phyloP scores from a whole-genome alignment of 1,140 invertebrate species.

The Meteorus sp. region DNA sequence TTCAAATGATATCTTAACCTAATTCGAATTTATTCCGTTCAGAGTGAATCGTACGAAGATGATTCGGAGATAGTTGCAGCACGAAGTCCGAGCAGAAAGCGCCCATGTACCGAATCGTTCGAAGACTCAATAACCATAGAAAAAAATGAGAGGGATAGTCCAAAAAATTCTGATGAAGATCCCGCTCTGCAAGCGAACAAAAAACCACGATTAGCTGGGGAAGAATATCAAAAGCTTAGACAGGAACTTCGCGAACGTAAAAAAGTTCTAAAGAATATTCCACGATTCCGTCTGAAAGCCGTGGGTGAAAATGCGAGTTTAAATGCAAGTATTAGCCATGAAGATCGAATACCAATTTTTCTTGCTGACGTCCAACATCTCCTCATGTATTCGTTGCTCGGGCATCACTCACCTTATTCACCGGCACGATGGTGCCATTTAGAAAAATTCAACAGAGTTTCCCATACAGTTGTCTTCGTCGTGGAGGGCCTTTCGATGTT shows the following conservation, averaged over 20 bases:
- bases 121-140: constrained; percentile 3
- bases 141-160: background rate
- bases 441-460: constrained; percentile 68
- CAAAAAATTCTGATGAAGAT: constrained; percentile 9
- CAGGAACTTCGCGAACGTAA: constrained; percentile 62
- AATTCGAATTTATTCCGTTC: background rate
- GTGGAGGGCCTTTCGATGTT: constrained; percentile 76
- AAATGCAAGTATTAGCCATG: constrained; percentile 43
- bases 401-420: constrained; percentile 68
- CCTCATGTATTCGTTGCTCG: constrained; percentile 74
- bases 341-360: constrained; percentile 74
- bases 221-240: constrained; percentile 62
- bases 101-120: constrained; percentile 26
- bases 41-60: background rate
- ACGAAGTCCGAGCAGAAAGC: constrained; percentile 30
- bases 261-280: constrained; percentile 57
- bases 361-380: constrained; percentile 82
- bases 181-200: constrained; percentile 32
- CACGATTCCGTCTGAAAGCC: constrained; percentile 64
- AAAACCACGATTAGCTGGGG: constrained; percentile 52
- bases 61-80: constrained; percentile 1
- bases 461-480: constrained; percentile 73
- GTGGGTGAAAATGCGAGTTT: constrained; percentile 66
- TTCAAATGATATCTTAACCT: background rate
- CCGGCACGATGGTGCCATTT: constrained; percentile 79